Evolutionary conservation across 2,888 invertebrate genomes (phyloP).

Genomic region (Craniophora ligustri): DNA sequence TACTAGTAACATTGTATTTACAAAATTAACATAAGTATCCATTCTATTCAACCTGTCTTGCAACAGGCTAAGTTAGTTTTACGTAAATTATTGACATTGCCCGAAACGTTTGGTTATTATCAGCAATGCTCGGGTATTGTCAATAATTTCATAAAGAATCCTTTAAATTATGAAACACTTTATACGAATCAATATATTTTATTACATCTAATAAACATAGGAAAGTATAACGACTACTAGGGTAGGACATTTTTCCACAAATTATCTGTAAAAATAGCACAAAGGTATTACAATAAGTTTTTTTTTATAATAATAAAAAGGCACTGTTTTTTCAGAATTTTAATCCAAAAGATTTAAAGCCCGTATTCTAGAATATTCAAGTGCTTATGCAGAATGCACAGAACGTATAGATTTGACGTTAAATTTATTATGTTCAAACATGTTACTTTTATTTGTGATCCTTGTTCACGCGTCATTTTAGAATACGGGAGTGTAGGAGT

Average conservation of each 20-base stretch:
- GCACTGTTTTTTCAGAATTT: slow-evolving; percentile 74
- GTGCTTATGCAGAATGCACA: no score
- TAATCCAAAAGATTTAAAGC: slow-evolving; percentile 65
- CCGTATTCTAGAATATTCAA: slow-evolving; percentile 2
- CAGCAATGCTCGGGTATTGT: slow-evolving; percentile 10
- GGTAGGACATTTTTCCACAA: slow-evolving; percentile 41
- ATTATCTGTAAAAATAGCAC: slow-evolving; percentile 54
- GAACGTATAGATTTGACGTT: not conserved
- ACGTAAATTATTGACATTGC: slow-evolving; percentile 11
- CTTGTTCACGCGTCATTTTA: not conserved
- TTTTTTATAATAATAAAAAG: slow-evolving; percentile 78
- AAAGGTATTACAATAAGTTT: slow-evolving; percentile 58
- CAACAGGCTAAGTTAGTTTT: not conserved
- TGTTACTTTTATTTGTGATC: not conserved
- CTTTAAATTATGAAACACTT: slow-evolving; percentile 15
- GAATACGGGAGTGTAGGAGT: slow-evolving; percentile 32
- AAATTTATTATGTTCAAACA: not conserved
- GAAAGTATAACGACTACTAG: slow-evolving; percentile 33
- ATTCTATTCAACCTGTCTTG: slow-evolving; percentile 17
- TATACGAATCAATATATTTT: slow-evolving; percentile 24
- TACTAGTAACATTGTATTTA: slow-evolving; percentile 52
- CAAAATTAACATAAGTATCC: slow-evolving; percentile 47
- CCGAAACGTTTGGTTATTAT: not conserved
- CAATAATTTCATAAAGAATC: slow-evolving; percentile 6
- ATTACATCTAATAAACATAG: slow-evolving; percentile 29